Conservation (phyloP, 2,888 invertebrate species). For the Diplazon laetatorius region DNA sequence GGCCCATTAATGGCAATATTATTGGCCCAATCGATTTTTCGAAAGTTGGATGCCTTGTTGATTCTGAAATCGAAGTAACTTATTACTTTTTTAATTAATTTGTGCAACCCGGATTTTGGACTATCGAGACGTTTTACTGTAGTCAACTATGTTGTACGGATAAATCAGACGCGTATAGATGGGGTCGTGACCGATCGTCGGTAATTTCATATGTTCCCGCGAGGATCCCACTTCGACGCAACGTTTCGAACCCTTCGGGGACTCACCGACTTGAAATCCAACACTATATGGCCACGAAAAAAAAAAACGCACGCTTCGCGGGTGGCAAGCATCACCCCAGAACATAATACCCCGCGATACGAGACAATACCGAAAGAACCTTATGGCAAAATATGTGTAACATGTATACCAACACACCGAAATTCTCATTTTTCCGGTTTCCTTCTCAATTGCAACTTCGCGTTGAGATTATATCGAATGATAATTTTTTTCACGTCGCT, state of each 20-base stretch:
- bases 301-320: constrained; percentile 41
- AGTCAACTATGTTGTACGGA: neutral
- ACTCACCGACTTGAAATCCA: constrained; percentile 60
- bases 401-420: constrained; percentile 18
- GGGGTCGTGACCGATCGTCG: constrained; percentile 66
- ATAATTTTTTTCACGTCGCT: too few relatives aligned
- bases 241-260: constrained; percentile 26
- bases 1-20: too few relatives aligned
- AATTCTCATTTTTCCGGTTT: constrained; percentile 47
- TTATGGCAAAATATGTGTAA: constrained; percentile 47
- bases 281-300: constrained; percentile 43
- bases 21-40: too few relatives aligned
- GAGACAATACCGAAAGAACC: constrained; percentile 54
- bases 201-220: constrained; percentile 73
- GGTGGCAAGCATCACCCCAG: constrained; percentile 49
- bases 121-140: too few relatives aligned
- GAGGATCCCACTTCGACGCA: constrained; percentile 68
- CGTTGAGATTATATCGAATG: constrained; percentile 27
- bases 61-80: too few relatives aligned
- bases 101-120: too few relatives aligned
- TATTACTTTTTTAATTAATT: too few relatives aligned
- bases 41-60: too few relatives aligned
- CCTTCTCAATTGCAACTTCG: constrained; percentile 33
- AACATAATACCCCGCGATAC: constrained; percentile 55
- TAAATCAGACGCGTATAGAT: too few relatives aligned